Base-by-base conservation (phyloP, 2,888 invertebrate species). In the Lasioglossum leucozonium region DNA sequence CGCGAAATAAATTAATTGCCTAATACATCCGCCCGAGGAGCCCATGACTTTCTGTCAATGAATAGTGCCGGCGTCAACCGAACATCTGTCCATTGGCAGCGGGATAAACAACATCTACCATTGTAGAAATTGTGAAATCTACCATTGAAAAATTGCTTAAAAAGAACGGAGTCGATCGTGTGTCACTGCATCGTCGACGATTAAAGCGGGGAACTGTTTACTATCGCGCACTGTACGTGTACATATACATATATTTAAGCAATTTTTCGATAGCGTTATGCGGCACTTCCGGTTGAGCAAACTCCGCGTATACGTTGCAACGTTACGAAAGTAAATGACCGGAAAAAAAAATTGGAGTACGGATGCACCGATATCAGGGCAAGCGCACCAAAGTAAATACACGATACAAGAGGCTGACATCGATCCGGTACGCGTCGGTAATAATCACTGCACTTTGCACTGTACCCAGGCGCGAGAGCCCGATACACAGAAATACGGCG, bases 381-480 rank as follows among this genome's bases (percentile, higher is more conserved):
- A 85, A 86, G 79, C 82, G 79, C 79, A 85, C 72, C 76, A 77
- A 83, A 86, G 84, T 84, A 87, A 87, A 86, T 83, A 86, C 76
- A 81, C 51, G 81, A 84, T 80, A 81, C n/a, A 71, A 79, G 75
- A 75, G 76, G 18, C 78, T 74, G 78, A 77, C 82, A 88, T 88
- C 84, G 86, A 88, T 88, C 86, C 82, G 77, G 71, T 82, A 80
- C 81, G 86, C 86, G 90, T 90, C 91, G 86, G 91, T 81, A 87
- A 89, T 86, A 88, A 89, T 90, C 92, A 91, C 91, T 92, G 93
- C 91, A 93, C 93, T 93, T 93, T 93, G 93, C 93, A 93, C 93
- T 90, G 81, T 81, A 85, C 81, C 82, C 86, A 58, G 69, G 80
- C 79, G 85, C 3, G 18, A 11, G n/a, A 82, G 65, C 26, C 34